Base-by-base conservation (phyloP, 1,140 invertebrate species). In the Acromyrmex heyeri region DNA sequence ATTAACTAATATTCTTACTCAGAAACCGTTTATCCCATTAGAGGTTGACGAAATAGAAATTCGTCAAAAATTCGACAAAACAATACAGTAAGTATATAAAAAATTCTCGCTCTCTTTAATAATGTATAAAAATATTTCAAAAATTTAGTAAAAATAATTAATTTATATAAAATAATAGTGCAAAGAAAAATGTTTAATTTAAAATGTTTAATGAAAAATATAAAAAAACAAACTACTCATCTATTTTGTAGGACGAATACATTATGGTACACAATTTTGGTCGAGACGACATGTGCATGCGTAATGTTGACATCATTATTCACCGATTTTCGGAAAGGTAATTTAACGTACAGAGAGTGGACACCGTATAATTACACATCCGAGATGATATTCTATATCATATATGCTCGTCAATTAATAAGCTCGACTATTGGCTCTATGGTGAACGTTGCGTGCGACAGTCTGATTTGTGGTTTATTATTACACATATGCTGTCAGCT, bases 311-410 rank as follows among this genome's bases (percentile, higher is more conserved):
- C 67, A 10, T 89, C 92, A 0, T 18, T 91, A 18, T 57, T 91
- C 0, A 53, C 87, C 3, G 59, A 86, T 16, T 53, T 89, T 24
- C 76, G 72, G 0, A 53, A 86, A 16, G 30, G 67, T 21, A 85
- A 70, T n/a, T 38, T 90, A 57, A 72, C 87, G 10, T 88, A 87
- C 21, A 90, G 87, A 14, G 89, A 85, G 0, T 93, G 92, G 90
- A 18, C 88, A 21, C 91, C 91, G 0, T 92, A 87, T 55, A 73
- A 91, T 24, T 70, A 85, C 6, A 69, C 53, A 3, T n/a, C 75
- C n/a, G 14, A 30, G 14, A 14, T n/a, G 7, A 24, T 87, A 8
- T 92, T 78, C 16, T 88, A 62, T 59, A 0, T 90, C 0, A 65
- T 76, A 0, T 88, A 86, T 3, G 3, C 78, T 34, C 87, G 90